These are phyloP conservation scores for Holothuria glaberrima DNA, from an alignment of 35 echinoderm and acorn worm genomes.

Conservation along the genomic window DNA sequence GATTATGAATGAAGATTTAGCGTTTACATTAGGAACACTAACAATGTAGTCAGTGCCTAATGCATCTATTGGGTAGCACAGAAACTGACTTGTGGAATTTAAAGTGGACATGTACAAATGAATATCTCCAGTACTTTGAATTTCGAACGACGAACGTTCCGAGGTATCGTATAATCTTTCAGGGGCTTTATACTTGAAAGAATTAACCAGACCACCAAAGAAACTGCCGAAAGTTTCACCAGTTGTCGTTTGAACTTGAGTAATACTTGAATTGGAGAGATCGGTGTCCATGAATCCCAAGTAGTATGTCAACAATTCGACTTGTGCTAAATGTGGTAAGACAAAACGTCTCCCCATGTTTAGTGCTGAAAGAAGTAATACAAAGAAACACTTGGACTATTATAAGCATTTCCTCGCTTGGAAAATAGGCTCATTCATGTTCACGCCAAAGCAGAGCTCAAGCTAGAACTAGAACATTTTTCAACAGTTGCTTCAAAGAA, in stretches of 20 bases:
- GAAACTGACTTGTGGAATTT: neutral
- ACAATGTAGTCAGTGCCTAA: slow-evolving; percentile 4
- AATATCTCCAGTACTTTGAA: neutral
- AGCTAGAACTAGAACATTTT: too few relatives aligned
- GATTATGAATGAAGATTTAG: neutral
- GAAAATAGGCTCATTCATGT: too few relatives aligned
- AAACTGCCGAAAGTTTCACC: neutral
- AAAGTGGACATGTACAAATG: neutral
- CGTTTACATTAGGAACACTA: neutral
- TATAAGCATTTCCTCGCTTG: too few relatives aligned
- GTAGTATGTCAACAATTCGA: neutral
- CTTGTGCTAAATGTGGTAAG: neutral
- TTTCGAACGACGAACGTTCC: neutral
- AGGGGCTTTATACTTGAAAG: neutral
- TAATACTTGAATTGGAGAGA: neutral
- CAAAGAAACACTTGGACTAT: too few relatives aligned
- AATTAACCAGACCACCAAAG: neutral
- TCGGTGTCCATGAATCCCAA: slow-evolving; percentile 4
- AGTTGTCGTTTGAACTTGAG: neutral
- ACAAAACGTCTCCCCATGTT: too few relatives aligned
- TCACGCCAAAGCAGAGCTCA: too few relatives aligned
- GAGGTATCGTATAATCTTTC: neutral
- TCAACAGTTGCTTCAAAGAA: too few relatives aligned
- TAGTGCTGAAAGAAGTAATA: too few relatives aligned
- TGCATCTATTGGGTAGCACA: neutral